These are phyloP conservation scores for Automeris io DNA, from an alignment of 2,888 invertebrate species.

Conservation along the genomic window DNA sequence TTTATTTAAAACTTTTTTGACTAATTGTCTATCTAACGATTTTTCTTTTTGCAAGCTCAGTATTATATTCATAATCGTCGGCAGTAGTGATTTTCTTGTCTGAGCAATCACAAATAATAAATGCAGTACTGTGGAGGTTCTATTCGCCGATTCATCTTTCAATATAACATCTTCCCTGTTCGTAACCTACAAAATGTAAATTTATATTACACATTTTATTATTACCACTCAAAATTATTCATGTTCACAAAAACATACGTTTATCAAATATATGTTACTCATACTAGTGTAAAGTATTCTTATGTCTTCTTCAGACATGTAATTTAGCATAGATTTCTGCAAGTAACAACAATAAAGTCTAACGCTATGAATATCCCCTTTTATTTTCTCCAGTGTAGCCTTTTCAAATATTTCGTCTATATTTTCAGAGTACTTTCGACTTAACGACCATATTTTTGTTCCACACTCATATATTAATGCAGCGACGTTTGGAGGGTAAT, in stretches of 20 bases:
- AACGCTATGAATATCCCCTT: conserved; percentile 42
- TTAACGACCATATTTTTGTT: conserved; percentile 44
- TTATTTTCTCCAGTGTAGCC: conserved; percentile 38
- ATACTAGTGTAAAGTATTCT: conserved; percentile 33
- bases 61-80: conserved; percentile 70
- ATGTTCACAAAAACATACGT: conserved; percentile 49
- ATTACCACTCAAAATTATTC: neutral
- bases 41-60: conserved; percentile 73
- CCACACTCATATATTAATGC: conserved; percentile 60
- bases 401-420: conserved; percentile 36
- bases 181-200: conserved; percentile 45
- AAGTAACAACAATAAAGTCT: conserved; percentile 58
- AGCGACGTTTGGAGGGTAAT: conserved; percentile 54
- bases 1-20: conserved; percentile 59
- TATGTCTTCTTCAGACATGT: conserved; percentile 32
- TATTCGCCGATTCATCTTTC: conserved; percentile 77
- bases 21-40: conserved; percentile 51
- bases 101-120: conserved; percentile 72
- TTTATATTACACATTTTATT: neutral
- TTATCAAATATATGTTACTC: conserved; percentile 48
- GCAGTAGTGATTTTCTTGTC: conserved; percentile 65
- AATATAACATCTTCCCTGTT: conserved; percentile 51
- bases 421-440: conserved; percentile 27
- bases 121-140: conserved; percentile 77
- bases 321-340: conserved; percentile 29